Base-by-base conservation (phyloP, 2,797 vertebrate species). In the Meda fulgida region DNA sequence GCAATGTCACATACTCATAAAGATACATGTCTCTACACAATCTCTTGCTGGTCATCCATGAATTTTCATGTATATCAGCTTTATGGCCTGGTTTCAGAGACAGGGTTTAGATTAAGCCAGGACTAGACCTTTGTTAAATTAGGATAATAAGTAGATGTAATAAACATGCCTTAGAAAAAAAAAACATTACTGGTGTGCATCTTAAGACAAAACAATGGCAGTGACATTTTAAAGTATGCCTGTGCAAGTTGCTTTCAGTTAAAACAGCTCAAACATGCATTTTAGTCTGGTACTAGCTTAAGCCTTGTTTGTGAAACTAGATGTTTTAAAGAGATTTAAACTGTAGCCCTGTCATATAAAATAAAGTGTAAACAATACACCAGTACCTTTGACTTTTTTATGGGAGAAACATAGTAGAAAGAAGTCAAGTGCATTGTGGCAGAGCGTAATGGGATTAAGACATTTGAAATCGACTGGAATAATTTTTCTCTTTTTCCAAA, bases 1-100 rank as follows among this genome's bases (percentile, higher is more conserved):
- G 78, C 70, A 76, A 55, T 85, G 63, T 69, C 51, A n/a, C 38
- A 55, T 73, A 55, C 51, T 79, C 16, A 34, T 48, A 46, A 40
- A 65, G 78, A 85, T 80, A 58, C 34, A 81, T 38, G 16, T 71
- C 66, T 58, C 10, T 21, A 46, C 11, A 46, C 11, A 78, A 79
- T 67, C 18, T 53, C 38, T 63, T 60, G 38, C 13, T 34, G 14
- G 38, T 72, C 69, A 70, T 72, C 36, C 48, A 63, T 63, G 34
- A 7, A 53, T 34, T 38, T 53, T 69, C 48, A 70, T n/a, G 55
- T 78, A 34, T 29, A 48, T 75, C 18, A 65, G 60, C 55, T 46
- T 46, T 31, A 34, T 46, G 53, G 51, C 19, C 7, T 23, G 7
- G 51, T 55, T 55, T 55, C 53, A 55, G 7, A 55, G 21, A 55